phyloP scores from a whole-genome alignment of 1,140 invertebrate species.

The Contarinia nasturtii region DNA sequence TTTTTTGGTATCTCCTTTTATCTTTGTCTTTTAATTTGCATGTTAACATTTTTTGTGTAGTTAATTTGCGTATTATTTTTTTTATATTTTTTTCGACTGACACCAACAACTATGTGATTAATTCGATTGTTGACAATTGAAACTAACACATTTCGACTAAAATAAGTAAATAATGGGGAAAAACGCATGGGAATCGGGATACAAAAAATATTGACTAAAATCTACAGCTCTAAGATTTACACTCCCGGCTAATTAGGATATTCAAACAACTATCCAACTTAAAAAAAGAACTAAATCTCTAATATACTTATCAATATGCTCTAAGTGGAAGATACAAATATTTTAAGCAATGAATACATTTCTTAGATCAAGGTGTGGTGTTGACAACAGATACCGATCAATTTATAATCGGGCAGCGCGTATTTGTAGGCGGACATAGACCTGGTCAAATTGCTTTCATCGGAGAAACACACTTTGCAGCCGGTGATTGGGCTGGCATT shows the following conservation, averaged over 20 bases:
- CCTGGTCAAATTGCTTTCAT: constrained; percentile 90
- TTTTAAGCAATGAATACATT: constrained; percentile 8
- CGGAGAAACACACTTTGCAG: constrained; percentile 92
- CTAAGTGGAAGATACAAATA: background rate
- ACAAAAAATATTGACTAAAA: too few species aligned
- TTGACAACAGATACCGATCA: constrained; percentile 81
- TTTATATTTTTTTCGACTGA: background rate
- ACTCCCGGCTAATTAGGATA: too few species aligned
- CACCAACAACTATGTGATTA: background rate
- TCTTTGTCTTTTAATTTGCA: background rate
- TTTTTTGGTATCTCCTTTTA: background rate
- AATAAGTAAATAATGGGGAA: too few species aligned
- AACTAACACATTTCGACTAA: too few species aligned
- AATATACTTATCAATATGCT: background rate
- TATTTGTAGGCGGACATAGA: constrained; percentile 92
- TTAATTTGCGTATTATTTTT: constrained; percentile 3
- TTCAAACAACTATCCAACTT: too few species aligned
- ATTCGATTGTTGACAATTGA: background rate
- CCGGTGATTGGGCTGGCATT: constrained; percentile 92
- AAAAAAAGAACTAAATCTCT: too few species aligned
- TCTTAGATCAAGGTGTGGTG: constrained; percentile 63
- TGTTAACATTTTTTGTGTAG: constrained; percentile 7
- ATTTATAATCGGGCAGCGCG: constrained; percentile 86
- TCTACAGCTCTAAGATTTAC: too few species aligned
- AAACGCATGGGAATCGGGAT: too few species aligned